Evolutionary conservation across 2,113 vertebrate species (phyloP).

Genomic region (Trichechus manatus): DNA sequence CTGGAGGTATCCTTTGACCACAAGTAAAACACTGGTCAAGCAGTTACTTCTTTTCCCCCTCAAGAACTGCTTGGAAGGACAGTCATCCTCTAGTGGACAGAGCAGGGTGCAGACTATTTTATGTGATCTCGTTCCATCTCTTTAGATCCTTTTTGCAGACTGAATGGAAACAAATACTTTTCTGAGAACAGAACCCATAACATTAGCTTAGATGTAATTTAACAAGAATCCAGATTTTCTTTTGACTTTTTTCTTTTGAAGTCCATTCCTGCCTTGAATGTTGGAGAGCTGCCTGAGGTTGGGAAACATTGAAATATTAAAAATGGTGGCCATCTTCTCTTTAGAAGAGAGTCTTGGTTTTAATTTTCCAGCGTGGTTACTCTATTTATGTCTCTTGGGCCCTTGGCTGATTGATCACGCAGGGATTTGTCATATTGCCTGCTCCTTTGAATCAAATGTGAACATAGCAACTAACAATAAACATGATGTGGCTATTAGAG

Average conservation of each 20-base stretch:
- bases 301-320: constrained; percentile 63
- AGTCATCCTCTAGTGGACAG: background rate
- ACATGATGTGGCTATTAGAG: constrained; percentile 56
- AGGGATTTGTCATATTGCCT: constrained; percentile 68
- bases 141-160: constrained; percentile 58
- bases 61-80: constrained; percentile 13
- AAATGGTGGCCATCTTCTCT: constrained; percentile 66
- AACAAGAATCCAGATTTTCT: constrained; percentile 39
- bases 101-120: constrained; percentile 43
- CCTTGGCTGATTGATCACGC: constrained; percentile 72
- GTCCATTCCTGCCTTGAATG: constrained; percentile 44
- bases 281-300: constrained; percentile 53
- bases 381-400: constrained; percentile 73
- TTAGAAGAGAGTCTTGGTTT: constrained; percentile 56
- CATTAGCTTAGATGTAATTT: constrained; percentile 62
- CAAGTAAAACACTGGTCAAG: background rate
- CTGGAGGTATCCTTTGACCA: background rate
- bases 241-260: constrained; percentile 61
- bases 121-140: constrained; percentile 47
- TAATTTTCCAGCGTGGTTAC: constrained; percentile 71
- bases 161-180: constrained; percentile 50
- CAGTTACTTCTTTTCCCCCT: constrained; percentile 1
- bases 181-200: constrained; percentile 49
- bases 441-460: constrained; percentile 67
- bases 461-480: constrained; percentile 77